Conservation (phyloP, 2,797 vertebrate species). For the Tolypeutes matacus region DNA sequence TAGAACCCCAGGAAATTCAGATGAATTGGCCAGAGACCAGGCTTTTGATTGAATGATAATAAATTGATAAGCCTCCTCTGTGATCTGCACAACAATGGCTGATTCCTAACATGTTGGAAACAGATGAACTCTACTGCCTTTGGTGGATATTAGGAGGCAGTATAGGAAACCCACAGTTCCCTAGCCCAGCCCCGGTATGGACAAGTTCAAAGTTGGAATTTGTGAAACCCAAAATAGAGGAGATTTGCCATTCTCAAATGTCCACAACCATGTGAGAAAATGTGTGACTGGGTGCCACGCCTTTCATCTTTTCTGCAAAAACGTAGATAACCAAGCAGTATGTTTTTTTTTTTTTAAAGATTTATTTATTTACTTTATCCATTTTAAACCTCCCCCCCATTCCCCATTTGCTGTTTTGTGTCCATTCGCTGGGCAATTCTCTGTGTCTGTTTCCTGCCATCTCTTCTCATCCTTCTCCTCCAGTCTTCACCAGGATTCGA, state of each 20-base stretch:
- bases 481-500: too few species aligned
- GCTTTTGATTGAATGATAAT: not conserved
- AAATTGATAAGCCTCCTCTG: not conserved
- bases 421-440: too few species aligned
- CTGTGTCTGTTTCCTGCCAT: too few species aligned
- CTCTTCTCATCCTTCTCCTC: too few species aligned
- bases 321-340: too few species aligned
- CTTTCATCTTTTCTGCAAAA: not conserved
- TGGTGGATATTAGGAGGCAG: not conserved
- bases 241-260: not conserved
- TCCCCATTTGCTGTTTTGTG: too few species aligned
- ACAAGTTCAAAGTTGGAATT: not conserved
- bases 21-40: not conserved
- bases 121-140: not conserved
- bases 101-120: not conserved
- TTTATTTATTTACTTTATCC: too few species aligned
- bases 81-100: not conserved
- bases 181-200: not conserved
- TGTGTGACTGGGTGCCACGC: too few species aligned
- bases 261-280: not conserved
- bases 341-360: too few species aligned
- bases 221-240: not conserved
- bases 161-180: not conserved
- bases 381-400: too few species aligned
- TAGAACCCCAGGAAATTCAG: slow-evolving; percentile 43